Conservation (phyloP, 2,888 invertebrate genomes). For the Lumbricus terrestris region DNA sequence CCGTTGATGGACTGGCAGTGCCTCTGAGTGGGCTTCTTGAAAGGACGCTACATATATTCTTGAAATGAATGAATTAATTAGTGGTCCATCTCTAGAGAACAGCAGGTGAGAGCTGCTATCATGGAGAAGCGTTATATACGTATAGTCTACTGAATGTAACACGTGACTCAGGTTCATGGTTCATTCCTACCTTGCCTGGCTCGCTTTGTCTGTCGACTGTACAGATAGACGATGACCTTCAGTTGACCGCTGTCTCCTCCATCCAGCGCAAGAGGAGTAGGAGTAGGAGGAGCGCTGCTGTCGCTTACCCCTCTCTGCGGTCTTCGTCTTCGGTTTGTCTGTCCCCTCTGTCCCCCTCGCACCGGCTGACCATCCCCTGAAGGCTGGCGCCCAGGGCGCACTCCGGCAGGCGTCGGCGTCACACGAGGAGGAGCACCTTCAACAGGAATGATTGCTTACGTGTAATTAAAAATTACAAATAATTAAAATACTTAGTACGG, state of each 20-base stretch:
- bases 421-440: not conserved
- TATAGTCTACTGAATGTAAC: too few species aligned
- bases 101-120: too few species aligned
- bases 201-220: not conserved
- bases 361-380: not conserved
- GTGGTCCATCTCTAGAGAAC: too few species aligned
- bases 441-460: not conserved
- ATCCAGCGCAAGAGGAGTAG: not conserved
- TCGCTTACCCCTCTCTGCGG: not conserved
- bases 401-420: not conserved
- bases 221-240: constrained; percentile 4
- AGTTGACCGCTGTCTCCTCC: not conserved
- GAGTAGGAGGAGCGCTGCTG: too few species aligned
- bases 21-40: too few species aligned
- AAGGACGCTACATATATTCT: too few species aligned
- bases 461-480: not conserved
- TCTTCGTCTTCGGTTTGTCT: not conserved
- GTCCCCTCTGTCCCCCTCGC: not conserved
- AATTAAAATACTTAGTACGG: not conserved
- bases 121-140: too few species aligned
- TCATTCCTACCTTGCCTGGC: not conserved
- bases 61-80: too few species aligned
- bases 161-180: too few species aligned
- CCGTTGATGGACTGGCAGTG: too few species aligned
- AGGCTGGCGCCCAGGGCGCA: not conserved